Percentiles rank a stretch among this genome's conserved stretches.
phyloP scores from a whole-genome alignment of 2,113 vertebrate genomes.

The Astatotilapia flaviijosephi region DNA sequence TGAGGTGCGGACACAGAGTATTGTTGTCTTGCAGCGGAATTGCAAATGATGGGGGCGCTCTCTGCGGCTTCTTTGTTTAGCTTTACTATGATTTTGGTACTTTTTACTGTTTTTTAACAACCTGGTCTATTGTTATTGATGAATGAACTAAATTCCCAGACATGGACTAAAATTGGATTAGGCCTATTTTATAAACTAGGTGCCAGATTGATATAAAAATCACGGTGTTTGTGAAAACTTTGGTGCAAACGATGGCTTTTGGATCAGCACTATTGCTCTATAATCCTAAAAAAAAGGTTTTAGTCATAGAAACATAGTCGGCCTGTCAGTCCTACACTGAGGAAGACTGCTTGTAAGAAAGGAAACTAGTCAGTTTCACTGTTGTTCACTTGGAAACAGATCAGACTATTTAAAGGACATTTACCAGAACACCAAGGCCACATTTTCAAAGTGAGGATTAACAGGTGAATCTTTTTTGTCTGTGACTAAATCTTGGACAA shows the following conservation, averaged over 20 bases:
- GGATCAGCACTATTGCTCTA: not conserved
- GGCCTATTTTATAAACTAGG: not conserved
- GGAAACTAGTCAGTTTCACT: not conserved
- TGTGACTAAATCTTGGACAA: not conserved
- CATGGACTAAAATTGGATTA: not conserved
- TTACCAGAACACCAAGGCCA: not conserved
- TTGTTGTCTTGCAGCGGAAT: conserved; percentile 21
- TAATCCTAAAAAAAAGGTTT: not conserved
- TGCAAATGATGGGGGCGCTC: not conserved
- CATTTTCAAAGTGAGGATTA: not conserved
- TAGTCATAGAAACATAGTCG: not conserved
- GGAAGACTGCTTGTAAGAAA: not conserved
- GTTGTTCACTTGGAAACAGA: not conserved
- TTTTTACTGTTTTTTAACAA: conserved; percentile 6
- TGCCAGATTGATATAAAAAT: not conserved
- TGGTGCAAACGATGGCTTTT: not conserved
- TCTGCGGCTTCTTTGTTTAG: conserved; percentile 26
- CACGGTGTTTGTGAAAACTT: accelerated
- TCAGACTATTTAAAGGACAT: not conserved
- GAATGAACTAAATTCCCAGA: not conserved
- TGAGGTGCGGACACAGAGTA: conserved; percentile 4
- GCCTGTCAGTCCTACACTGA: not conserved
- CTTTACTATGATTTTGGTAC: conserved; percentile 6
- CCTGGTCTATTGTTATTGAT: not conserved
- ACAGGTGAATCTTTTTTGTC: not conserved